Base-by-base conservation (phyloP, 2,113 vertebrate genomes). In the Atlantisia rogersi region DNA sequence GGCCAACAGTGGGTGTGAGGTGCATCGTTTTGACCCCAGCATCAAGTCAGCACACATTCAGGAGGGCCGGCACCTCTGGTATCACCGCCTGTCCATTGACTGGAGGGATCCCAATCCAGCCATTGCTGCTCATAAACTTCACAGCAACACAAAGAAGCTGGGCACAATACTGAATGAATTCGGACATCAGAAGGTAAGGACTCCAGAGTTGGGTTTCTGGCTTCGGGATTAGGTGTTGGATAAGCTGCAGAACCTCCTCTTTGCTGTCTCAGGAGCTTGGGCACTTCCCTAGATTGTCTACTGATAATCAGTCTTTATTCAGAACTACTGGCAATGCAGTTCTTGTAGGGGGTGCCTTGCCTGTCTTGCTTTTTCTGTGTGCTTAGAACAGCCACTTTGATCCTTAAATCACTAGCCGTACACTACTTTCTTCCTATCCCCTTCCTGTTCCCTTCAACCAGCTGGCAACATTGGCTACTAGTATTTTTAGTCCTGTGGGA, bases 61-160 rank as follows among this genome's bases (percentile, higher is more conserved):
- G 93, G 96, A 99, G 78, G 97, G 97, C 3, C 95, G 94, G 48
- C 97, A 64, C 65, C 95, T 98, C 42, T 99, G 99, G 99, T 97
- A 98, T 76, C 99, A 99, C 74, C 98, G 99, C 6, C 94, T 99
- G 42, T 99, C 99, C 7, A 93, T 99, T 0, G 99, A 99, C 95
- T 99, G 99, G 99, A 97, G 99, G 69, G 99, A 99, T 71, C 99
- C 99, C 12, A 99, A 99, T 86, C 99, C 99, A 0, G 98, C 98
- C 53, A 73, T 98, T 7, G 97, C 97, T 4, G 96, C 97, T 58
- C 98, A 97, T 17, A 98, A 97, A 18, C 97, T 97, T 19, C 97
- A 98, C 22, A 96, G 97, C 96, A 98, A 86, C 98, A 99, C 98
- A 3, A 99, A 99, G 96, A 99, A 99, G 85, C 97, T 99, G 93